phyloP scores from a whole-genome alignment of 2,797 vertebrate species.

The Diglossa cyanea region DNA sequence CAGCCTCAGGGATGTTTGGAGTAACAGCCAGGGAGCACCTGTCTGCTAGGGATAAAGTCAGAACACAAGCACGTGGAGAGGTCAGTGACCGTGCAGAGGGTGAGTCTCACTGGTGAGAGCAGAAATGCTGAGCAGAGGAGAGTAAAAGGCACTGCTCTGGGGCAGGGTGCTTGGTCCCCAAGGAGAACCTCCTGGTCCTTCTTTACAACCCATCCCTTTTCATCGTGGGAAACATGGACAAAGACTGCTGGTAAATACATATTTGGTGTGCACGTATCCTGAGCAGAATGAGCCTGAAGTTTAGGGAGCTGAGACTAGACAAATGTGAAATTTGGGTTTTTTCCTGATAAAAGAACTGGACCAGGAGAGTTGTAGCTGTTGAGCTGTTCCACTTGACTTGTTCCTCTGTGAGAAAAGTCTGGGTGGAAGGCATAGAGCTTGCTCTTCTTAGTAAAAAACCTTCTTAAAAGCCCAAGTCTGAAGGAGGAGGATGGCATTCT shows the following conservation, averaged over 20 bases:
- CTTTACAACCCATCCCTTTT: neutral
- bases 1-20: neutral
- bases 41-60: neutral
- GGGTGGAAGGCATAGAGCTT: neutral
- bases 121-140: neutral
- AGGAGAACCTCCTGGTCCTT: neutral
- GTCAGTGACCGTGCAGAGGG: accelerated
- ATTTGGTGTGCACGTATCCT: accelerated
- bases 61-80: neutral
- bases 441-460: neutral
- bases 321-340: neutral
- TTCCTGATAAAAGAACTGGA: neutral
- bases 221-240: accelerated
- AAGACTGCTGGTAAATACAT: neutral
- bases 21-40: neutral
- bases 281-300: neutral
- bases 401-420: neutral
- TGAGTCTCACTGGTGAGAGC: neutral
- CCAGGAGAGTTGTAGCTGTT: neutral
- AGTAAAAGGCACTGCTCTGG: neutral
- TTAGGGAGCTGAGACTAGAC: neutral
- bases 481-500: neutral
- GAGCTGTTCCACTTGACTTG: neutral
- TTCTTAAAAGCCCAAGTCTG: neutral
- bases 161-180: neutral